These are phyloP conservation scores for Mobula hypostoma DNA, from an alignment of 2,113 vertebrate genomes.

Conservation along the genomic window DNA sequence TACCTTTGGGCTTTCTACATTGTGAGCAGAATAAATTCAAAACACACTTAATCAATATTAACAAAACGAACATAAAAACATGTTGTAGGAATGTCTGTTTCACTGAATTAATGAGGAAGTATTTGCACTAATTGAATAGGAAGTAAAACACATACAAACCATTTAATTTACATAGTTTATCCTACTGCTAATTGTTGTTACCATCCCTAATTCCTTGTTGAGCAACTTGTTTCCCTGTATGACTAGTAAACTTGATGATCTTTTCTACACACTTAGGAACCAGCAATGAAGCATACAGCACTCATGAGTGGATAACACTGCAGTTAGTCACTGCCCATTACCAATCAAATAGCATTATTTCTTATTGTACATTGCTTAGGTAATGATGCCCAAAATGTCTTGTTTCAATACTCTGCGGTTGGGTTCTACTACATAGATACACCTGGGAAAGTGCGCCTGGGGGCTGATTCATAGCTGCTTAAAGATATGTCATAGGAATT, in stretches of 20 bases:
- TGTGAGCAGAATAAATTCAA: slow-evolving; percentile 15
- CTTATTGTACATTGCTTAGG: not conserved
- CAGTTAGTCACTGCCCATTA: not conserved
- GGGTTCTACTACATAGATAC: not conserved
- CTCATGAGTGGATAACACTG: not conserved
- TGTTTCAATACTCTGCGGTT: not conserved
- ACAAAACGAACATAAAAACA: not conserved
- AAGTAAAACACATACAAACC: not conserved
- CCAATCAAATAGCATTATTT: not conserved
- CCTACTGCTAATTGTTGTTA: not conserved
- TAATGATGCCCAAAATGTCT: not conserved
- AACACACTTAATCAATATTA: not conserved
- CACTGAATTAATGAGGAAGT: not conserved
- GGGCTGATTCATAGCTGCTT: not conserved
- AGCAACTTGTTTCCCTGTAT: not conserved
- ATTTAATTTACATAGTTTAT: not conserved
- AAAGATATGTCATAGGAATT: not conserved
- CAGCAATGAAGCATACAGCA: not conserved
- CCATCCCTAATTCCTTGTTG: not conserved
- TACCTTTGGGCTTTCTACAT: not conserved
- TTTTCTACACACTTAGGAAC: not conserved
- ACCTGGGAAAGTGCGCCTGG: not conserved
- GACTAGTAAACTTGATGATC: not conserved
- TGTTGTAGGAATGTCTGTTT: not conserved
- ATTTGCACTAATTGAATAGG: not conserved